Evolutionary conservation across 2,888 invertebrate species (phyloP).

Genomic region (Auanema freiburgensis): DNA sequence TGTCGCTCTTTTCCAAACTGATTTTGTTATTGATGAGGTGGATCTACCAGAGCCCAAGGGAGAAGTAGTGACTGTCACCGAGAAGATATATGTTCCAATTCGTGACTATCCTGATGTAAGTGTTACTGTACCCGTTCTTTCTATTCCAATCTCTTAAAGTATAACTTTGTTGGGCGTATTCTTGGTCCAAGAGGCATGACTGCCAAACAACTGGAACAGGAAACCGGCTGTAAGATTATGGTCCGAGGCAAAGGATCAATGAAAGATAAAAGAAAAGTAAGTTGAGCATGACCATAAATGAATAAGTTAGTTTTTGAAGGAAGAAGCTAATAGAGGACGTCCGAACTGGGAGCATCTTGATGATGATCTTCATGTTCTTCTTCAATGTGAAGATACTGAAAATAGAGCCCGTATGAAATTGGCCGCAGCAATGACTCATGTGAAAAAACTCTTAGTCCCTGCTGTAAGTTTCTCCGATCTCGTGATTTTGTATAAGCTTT

Average conservation of each 20-base stretch:
- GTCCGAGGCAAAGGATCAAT: constrained; percentile 82
- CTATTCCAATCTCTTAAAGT: constrained; percentile 77
- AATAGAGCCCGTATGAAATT: constrained; percentile 93
- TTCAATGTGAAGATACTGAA: constrained; percentile 88
- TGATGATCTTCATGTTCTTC: constrained; percentile 92
- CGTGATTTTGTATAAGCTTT: not conserved
- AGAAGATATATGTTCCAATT: constrained; percentile 98
- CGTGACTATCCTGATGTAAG: constrained; percentile 99
- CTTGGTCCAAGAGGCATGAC: constrained; percentile 99
- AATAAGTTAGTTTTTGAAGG: constrained; percentile 73
- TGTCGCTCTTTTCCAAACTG: constrained; percentile 92
- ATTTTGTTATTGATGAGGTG: constrained; percentile 82
- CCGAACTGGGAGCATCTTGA: constrained; percentile 99
- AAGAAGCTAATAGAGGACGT: constrained; percentile 97
- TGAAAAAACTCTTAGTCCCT: constrained; percentile 93
- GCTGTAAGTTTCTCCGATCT: constrained; percentile 71
- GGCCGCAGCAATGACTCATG: constrained; percentile 93
- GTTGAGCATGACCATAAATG: not conserved
- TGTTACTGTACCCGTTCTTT: constrained; percentile 2
- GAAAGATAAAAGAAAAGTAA: constrained; percentile 44
- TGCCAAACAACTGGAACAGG: constrained; percentile 98
- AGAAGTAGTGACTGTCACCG: constrained; percentile 83
- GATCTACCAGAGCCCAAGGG: constrained; percentile 55
- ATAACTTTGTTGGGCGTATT: constrained; percentile 99
- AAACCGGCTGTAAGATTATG: constrained; percentile 99